Evolutionary conservation across 2,888 invertebrate genomes (phyloP), one percentile per base, ranked within the genome.

Genomic region (Clistopyga incitator): DNA sequence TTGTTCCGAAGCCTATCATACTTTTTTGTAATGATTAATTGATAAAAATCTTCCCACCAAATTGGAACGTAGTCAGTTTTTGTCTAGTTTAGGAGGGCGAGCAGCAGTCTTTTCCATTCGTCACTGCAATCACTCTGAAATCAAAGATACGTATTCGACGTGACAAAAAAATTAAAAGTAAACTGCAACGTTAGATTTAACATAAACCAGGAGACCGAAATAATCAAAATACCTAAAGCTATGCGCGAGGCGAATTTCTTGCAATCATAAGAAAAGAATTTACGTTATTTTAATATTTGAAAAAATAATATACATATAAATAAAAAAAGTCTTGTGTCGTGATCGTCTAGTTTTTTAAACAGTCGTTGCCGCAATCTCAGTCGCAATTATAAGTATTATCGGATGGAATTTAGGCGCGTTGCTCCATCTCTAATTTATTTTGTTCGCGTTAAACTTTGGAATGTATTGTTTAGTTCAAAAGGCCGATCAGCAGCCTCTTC

Each of bases 71-170:
- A n/a, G 38, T 42, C 38, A 20, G 34, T 34, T 50, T 29, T 68
- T 29, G 67, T 81, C 85, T 88, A 93, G 88, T 93, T 91, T 88
- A 93, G 90, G 89, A 93, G 89, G 78, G 90, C 91, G 76, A 93
- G 92, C 84, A 93, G 89, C 85, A 92, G 89, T 79, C 88, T 90
- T 90, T 92, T 93, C 88, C 89, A 89, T 70, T 87, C 89, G 45
- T 89, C 90, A 23, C 84, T 83, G 81, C 92, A 91, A 91, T 93
- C 92, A 64, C 88, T 91, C 92, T 93, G 93, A 65, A 92, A 92
- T 91, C 88, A 90, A 84, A 64, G 42, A 64, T 64, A 68, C 47
- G 78, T 81, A 74, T 78, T 64, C 70, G 56, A 54, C 34, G 45
- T 18, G 34, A 59, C 59, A 54, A 18, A 45, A 45, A 47, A 64